phyloP scores from a whole-genome alignment of 2,888 invertebrate species.

The Rhorus exstirpatorius region DNA sequence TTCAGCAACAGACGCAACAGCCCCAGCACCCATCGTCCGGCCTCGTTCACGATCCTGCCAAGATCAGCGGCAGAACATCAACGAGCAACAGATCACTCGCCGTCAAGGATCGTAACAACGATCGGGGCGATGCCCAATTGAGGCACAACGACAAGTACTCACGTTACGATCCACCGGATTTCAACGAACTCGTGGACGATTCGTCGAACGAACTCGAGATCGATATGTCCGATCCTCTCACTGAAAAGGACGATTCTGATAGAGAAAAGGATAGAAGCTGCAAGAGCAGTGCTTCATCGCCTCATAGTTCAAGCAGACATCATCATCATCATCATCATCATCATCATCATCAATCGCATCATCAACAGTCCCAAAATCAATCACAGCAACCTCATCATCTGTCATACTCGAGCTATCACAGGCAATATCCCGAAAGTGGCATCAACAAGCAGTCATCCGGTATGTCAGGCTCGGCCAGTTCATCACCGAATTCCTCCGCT shows the following conservation, averaged over 20 bases:
- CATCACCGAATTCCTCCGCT: conserved; percentile 76
- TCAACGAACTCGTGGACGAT: conserved; percentile 92
- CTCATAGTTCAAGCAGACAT: conserved; percentile 77
- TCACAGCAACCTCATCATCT: conserved; percentile 80
- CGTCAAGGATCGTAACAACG: conserved; percentile 76
- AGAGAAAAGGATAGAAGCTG: conserved; percentile 87
- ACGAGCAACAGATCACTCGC: conserved; percentile 73
- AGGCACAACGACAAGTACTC: conserved; percentile 86
- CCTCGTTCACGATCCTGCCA: conserved; percentile 78
- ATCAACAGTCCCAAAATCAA: conserved; percentile 73
- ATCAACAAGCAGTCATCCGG: conserved; percentile 86
- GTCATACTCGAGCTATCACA: conserved; percentile 85
- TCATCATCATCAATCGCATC: conserved; percentile 71
- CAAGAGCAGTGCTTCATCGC: conserved; percentile 76
- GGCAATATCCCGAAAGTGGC: conserved; percentile 88
- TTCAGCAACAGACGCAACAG: conserved; percentile 76
- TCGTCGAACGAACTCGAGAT: conserved; percentile 93
- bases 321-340: conserved; percentile 73
- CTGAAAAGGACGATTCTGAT: conserved; percentile 89
- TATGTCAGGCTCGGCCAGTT: conserved; percentile 87
- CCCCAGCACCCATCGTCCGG: conserved; percentile 84
- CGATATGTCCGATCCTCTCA: conserved; percentile 91
- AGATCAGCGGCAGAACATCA: conserved; percentile 71
- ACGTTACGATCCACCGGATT: conserved; percentile 91
- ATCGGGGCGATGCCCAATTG: conserved; percentile 71